Evolutionary conservation across 2,888 invertebrate species (phyloP), one percentile per base, ranked within the genome.

Genomic region (Acronicta aceris): DNA sequence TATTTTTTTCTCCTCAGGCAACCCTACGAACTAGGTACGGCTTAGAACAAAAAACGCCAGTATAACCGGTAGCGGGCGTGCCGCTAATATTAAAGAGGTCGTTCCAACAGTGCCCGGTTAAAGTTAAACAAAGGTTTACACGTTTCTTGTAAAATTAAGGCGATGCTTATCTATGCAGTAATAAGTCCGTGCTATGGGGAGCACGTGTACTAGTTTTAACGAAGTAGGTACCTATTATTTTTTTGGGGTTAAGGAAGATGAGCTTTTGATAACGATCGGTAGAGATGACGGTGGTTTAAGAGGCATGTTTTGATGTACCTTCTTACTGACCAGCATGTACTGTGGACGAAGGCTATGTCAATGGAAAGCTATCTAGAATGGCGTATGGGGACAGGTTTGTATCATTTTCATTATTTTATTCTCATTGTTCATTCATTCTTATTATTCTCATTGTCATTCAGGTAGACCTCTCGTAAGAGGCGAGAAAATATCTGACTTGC

Each of bases 31-130:
- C 47, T 71, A 68, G 64, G 57, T 81, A 80, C 46, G 59, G 77
- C 79, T 82, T 82, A 81, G 76, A 82, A 84, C 75, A 83, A 87
- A 89, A 88, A 90, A 87, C 75, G 81, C 80, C 79, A 70, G 77
- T 70, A 82, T 82, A 89, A 91, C 92, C 92, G 90, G 93, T 93
- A 94, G 93, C 93, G 86, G 83, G 88, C 92, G 90, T 91, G 92
- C 89, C 82, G 84, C 85, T 91, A 90, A 92, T 93, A 88, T 88
- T 90, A 91, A 92, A 85, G 79, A 87, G 89, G 88, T 85, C 76
- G 86, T 87, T 85, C 85, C 74, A 78, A 77, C 78, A 76, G 64
- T 67, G 74, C 80, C 71, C 80, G 76, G 76, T 78, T 87, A 51
- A 73, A 74, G 45, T 74, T 65, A 79, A 89, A 91, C 90, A 89